A percentile compares a stretch with the other conserved stretches of the same genome.
Conservation (phyloP, 1,140 invertebrate genomes). For the Brachionus rubens region DNA sequence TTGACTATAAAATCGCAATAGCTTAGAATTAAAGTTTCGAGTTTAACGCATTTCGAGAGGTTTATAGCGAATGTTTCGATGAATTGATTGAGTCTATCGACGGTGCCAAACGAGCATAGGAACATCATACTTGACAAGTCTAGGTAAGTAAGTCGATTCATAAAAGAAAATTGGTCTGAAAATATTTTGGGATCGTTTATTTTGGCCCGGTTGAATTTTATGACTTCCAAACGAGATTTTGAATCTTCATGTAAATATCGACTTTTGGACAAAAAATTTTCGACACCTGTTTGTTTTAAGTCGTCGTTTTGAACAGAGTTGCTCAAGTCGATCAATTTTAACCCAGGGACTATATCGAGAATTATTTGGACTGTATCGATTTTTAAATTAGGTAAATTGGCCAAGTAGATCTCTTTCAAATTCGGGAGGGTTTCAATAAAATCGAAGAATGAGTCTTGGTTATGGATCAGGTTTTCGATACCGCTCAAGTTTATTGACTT, state of each 20-base stretch:
- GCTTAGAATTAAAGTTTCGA: constrained; percentile 19
- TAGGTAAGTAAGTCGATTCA: background rate
- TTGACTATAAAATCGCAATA: constrained; percentile 43
- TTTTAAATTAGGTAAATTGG: constrained; percentile 27
- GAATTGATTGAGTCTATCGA: background rate
- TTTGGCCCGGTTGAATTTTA: constrained; percentile 4
- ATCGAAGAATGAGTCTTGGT: constrained; percentile 20
- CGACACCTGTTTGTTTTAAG: background rate
- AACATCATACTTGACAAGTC: constrained; percentile 32
- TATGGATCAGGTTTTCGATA: constrained; percentile 7
- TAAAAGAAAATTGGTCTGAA: background rate
- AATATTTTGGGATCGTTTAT: constrained; percentile 22
- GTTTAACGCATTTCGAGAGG: background rate
- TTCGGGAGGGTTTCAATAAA: constrained; percentile 20
- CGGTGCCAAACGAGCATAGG: background rate
- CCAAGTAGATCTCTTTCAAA: background rate
- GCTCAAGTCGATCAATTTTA: constrained; percentile 1
- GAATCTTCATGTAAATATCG: background rate
- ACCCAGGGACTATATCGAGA: background rate
- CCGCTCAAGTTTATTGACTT: background rate
- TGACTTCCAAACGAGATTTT: background rate
- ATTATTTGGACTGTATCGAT: background rate
- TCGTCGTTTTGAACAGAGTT: constrained; percentile 29
- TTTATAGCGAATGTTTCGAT: constrained; percentile 14
- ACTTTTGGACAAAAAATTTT: constrained; percentile 28